Percentiles rank a stretch among this genome's conserved stretches.
Evolutionary conservation across 2,888 invertebrate species (phyloP).

Genomic region (Callinectes sapidus): DNA sequence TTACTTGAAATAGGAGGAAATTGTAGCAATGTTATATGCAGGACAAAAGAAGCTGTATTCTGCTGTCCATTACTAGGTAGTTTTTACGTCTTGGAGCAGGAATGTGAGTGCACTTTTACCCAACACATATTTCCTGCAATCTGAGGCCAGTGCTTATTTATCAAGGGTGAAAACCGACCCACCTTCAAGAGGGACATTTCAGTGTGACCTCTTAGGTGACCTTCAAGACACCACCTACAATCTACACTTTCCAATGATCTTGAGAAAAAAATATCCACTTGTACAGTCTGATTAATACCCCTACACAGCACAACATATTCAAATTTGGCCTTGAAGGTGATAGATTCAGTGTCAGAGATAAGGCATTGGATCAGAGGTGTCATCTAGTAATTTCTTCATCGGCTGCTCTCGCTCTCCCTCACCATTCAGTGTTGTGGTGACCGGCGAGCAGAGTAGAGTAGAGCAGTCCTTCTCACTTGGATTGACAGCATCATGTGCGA

Average conservation of each 20-base stretch:
- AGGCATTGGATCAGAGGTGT: not conserved
- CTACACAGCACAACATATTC: not conserved
- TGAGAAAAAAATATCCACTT: not conserved
- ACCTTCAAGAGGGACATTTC: conserved; percentile 8
- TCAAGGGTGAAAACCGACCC: not conserved
- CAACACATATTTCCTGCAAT: not conserved
- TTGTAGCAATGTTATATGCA: too few relatives aligned
- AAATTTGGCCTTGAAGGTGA: not conserved
- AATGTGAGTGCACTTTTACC: not conserved
- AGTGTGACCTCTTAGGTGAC: conserved; percentile 12
- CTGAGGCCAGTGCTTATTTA: not conserved
- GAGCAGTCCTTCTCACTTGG: not conserved
- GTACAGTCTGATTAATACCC: not conserved
- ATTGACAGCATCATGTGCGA: not conserved
- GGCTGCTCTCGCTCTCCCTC: not conserved
- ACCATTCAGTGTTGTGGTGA: not conserved
- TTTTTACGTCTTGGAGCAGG: not conserved
- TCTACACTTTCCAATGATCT: not conserved
- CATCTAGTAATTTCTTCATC: not conserved
- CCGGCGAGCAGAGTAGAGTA: not conserved
- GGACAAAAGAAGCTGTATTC: too few relatives aligned
- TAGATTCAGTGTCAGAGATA: not conserved
- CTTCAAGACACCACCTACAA: not conserved
- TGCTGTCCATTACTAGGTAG: too few relatives aligned
- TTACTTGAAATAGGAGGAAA: too few relatives aligned